Evolutionary conservation across 2,888 invertebrate species (phyloP).

Genomic region (Nephrotoma guestfalica): DNA sequence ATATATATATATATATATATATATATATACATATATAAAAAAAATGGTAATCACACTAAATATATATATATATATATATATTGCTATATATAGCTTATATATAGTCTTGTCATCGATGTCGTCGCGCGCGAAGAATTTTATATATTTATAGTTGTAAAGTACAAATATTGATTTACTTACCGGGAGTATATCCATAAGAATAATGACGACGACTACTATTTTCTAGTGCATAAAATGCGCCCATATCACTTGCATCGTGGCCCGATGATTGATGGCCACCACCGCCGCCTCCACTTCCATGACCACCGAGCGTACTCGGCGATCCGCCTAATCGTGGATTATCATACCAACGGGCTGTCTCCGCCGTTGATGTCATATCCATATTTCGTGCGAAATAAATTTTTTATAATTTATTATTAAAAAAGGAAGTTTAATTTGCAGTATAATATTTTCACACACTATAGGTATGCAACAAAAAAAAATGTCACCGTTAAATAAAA

Average conservation of each 20-base stretch:
- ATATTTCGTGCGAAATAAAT: conserved; percentile 15
- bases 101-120: not conserved
- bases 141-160: not conserved
- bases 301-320: conserved; percentile 26
- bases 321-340: conserved; percentile 33
- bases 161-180: conserved; percentile 20
- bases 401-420: not conserved
- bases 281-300: conserved; percentile 14
- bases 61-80: no score
- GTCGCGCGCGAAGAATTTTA: not conserved
- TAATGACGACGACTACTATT: conserved; percentile 32
- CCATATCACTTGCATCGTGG: conserved; percentile 32
- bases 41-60: not conserved
- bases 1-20: no score
- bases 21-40: no score
- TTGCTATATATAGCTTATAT: no score
- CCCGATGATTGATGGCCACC: conserved; percentile 20
- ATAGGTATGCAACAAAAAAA: not conserved
- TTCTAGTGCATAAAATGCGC: conserved; percentile 33
- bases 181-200: conserved; percentile 30
- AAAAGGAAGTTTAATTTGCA: not conserved
- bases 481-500: not conserved
- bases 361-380: conserved; percentile 36
- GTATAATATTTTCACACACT: not conserved
- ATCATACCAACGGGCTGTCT: conserved; percentile 35